Base-by-base conservation (phyloP, 2,888 invertebrate genomes). In the Protodeltote pygarga region DNA sequence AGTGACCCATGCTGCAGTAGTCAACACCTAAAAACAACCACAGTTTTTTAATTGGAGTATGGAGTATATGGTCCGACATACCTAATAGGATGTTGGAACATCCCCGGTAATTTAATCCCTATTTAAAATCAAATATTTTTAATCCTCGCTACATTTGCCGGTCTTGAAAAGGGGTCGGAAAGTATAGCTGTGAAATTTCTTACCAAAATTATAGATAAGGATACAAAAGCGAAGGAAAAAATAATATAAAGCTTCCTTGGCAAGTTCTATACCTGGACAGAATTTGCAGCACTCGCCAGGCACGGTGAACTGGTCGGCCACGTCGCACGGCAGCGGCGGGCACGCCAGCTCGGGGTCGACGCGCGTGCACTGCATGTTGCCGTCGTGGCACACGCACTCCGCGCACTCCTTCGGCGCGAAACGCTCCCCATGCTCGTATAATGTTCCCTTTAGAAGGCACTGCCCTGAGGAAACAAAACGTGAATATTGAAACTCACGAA, bases 261-360 rank as follows among this genome's bases (percentile, higher is more conserved):
- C 17, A 1, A 11, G 8, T 9, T 6, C 2, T 8, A 11, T 31
- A 96, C 97, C 97, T 91, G 95, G 96, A 86, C 98, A 98, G 81
- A 96, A 96, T 84, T 96, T 96, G 93, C 98, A 98, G 92, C 97
- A 98, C 85, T 97, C 96, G 49, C 96, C 97, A 34, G 96, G 95
- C 53, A 96, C 95, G 70, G 94, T 94, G 83, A 97, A 95, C 88
- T 96, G 96, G 79, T 96, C 94, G 58, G 94, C 93, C 35, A 93
- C 92, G 59, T 96, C 95, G 88, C 97, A 97, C 39, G 95, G 94
- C 68, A 97, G 93, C 71, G 93, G 93, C 33, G 97, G 97, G 87
- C 97, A 97, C 68, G 93, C 94, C 46, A 93, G 93, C 73, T 95
- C 94, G 19, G 95, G 95, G 82, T 96, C 94, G 51, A 95, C 94